Evolutionary conservation across 2,113 vertebrate genomes (phyloP).

Genomic region (Helogale parvula): DNA sequence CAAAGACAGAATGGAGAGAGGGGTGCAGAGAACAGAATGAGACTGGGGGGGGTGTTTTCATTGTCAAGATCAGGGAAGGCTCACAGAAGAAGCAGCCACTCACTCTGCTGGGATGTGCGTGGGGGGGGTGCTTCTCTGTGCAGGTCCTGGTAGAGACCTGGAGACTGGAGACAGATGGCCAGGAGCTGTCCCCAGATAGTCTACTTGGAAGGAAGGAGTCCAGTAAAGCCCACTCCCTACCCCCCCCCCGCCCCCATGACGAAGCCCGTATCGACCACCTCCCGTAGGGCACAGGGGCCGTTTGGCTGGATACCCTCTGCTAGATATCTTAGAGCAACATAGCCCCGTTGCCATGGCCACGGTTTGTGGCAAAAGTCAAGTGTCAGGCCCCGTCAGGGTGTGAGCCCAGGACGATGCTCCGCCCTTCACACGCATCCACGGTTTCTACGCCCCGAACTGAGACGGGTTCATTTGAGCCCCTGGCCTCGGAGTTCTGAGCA

Average conservation of each 20-base stretch:
- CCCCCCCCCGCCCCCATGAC: too few relatives aligned
- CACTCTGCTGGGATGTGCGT: neutral
- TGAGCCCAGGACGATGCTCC: neutral
- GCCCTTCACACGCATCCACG: neutral
- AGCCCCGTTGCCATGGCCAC: neutral
- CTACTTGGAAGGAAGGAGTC: neutral
- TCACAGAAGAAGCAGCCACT: neutral
- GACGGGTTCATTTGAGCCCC: neutral
- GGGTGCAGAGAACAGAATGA: neutral
- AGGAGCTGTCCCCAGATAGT: neutral
- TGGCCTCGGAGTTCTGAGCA: neutral
- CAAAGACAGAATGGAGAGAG: rapidly evolving
- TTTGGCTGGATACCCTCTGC: too few relatives aligned
- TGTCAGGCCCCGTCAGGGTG: neutral
- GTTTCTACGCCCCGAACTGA: neutral
- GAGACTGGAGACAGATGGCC: too few relatives aligned
- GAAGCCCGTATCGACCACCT: too few relatives aligned
- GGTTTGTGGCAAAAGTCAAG: neutral
- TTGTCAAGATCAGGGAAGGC: too few relatives aligned
- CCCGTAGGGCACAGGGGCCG: too few relatives aligned
- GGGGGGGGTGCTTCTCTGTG: neutral
- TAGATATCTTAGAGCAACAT: neutral
- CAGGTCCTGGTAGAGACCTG: neutral
- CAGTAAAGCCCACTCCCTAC: too few relatives aligned
- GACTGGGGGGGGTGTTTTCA: neutral